These are phyloP conservation scores for Drosophila leontia DNA, from an alignment of 1,140 invertebrate species.

Conservation along the genomic window DNA sequence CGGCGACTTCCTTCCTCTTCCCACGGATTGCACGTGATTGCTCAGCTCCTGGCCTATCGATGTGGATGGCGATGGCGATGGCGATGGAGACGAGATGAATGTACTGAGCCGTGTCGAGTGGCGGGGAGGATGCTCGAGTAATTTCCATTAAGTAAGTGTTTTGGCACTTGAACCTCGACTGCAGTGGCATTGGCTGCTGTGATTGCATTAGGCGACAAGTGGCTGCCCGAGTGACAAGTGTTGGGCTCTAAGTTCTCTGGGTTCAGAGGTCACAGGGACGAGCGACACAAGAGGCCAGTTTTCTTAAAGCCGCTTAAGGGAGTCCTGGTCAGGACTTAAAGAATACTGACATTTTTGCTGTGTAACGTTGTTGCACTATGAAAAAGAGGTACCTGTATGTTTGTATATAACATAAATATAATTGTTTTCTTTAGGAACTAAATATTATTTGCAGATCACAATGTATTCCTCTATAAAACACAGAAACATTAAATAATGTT, in stretches of 20 bases:
- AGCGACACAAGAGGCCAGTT: background rate
- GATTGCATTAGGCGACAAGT: conserved; percentile 67
- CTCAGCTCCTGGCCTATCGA: conserved; percentile 62
- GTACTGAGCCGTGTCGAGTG: conserved; percentile 55
- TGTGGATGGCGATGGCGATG: conserved; percentile 6
- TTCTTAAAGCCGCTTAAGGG: conserved; percentile 60
- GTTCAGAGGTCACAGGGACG: conserved; percentile 23
- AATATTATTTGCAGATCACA: background rate
- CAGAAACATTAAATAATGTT: too few relatives aligned
- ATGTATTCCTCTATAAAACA: background rate
- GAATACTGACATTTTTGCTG: background rate
- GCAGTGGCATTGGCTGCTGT: conserved; percentile 64
- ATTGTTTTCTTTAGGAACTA: background rate
- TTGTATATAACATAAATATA: background rate
- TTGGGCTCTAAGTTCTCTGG: conserved; percentile 8
- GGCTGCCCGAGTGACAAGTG: conserved; percentile 28
- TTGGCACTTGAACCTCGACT: conserved; percentile 69
- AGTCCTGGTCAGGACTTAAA: conserved; percentile 40
- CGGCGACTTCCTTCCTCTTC: background rate
- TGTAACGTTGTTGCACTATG: background rate
- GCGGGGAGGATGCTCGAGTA: conserved; percentile 59
- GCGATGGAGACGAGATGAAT: conserved; percentile 17
- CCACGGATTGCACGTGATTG: conserved; percentile 59
- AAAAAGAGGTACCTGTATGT: background rate
- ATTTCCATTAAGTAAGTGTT: conserved; percentile 82